Percentiles rank a stretch among this genome's conserved stretches.
These are phyloP conservation scores for Gymnoscelis rufifasciata DNA, from an alignment of 2,888 invertebrate genomes.

Conservation along the genomic window DNA sequence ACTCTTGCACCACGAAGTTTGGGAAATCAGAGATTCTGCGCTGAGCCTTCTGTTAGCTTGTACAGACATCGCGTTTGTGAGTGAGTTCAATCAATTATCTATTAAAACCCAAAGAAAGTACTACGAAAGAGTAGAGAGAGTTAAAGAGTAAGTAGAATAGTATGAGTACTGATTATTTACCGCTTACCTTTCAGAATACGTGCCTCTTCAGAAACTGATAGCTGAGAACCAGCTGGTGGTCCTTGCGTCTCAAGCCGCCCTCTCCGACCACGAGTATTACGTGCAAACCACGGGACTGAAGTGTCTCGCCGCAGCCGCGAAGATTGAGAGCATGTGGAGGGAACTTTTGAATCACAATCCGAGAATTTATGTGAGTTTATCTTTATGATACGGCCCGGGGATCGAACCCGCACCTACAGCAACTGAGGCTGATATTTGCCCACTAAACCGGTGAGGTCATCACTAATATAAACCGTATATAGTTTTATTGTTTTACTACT, in stretches of 20 bases:
- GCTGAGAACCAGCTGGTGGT: conserved; percentile 31
- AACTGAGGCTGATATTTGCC: no score
- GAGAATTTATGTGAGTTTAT: conserved; percentile 35
- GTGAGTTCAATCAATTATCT: conserved; percentile 79
- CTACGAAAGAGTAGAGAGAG: no score
- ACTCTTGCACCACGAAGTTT: conserved; percentile 81
- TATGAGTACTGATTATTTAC: no score
- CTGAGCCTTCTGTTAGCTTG: conserved; percentile 83
- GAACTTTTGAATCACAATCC: conserved; percentile 29
- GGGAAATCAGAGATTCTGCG: conserved; percentile 86
- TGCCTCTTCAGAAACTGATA: conserved; percentile 37
- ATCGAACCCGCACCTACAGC: no score
- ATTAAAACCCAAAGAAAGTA: no score
- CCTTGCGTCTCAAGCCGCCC: conserved; percentile 33
- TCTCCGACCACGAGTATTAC: conserved; percentile 34
- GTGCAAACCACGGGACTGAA: conserved; percentile 36
- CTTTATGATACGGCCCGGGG: conserved; percentile 4
- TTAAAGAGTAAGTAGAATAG: no score
- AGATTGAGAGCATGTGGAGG: conserved; percentile 38
- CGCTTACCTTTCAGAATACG: conserved; percentile 35
- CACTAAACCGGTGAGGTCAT: no score
- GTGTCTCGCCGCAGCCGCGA: conserved; percentile 37
- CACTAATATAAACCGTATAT: no score
- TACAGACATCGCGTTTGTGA: conserved; percentile 80
- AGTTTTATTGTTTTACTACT: no score